Base-by-base conservation (phyloP, 2,888 invertebrate genomes). In the Lathronympha strigana region DNA sequence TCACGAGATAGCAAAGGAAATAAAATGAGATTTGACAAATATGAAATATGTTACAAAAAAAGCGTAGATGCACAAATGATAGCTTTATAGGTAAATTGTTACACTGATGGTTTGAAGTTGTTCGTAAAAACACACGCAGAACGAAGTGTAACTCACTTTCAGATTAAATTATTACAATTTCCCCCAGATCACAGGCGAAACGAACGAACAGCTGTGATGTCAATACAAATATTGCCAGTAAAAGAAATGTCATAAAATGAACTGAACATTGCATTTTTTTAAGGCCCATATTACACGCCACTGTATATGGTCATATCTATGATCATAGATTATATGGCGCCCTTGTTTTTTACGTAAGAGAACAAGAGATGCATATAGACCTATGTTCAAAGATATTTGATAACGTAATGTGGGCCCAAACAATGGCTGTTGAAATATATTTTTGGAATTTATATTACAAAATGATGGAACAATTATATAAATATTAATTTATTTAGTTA, bases 161-260 rank as follows among this genome's bases (percentile, higher is more conserved):
- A 76, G 82, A 86, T 76, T 77, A 75, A 82, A 79, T 68, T 83
- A 85, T 77, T 84, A 85, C 82, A 88, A 87, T 89, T 88, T 87
- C 84, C 81, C 79, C 82, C 83, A 86, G 78, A 85, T 82, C 84
- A 88, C 86, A 88, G 77, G 77, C 83, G 84, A 76, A 76, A 71
- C 75, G 88, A 88, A 87, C 86, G 90, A 90, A 91, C 91, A 91
- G 91, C 90, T 90, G 91, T 90, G 90, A 89, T 90, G 90, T 90
- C 88, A 89, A 89, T 87, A 84, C 72, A 80, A 83, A 77, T 77
- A 75, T 85, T 86, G 78, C 86, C 83, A 84, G 71, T 68, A 64
- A 70, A 79, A 73, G 74, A 68, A 61, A 43, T 40, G 66, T 63
- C 51, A 67, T 15, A n/a, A n/a, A n/a, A n/a, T n/a, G n/a, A n/a